Conservation (phyloP, 2,888 invertebrate species). For the Synanthedon andrenaeformis region DNA sequence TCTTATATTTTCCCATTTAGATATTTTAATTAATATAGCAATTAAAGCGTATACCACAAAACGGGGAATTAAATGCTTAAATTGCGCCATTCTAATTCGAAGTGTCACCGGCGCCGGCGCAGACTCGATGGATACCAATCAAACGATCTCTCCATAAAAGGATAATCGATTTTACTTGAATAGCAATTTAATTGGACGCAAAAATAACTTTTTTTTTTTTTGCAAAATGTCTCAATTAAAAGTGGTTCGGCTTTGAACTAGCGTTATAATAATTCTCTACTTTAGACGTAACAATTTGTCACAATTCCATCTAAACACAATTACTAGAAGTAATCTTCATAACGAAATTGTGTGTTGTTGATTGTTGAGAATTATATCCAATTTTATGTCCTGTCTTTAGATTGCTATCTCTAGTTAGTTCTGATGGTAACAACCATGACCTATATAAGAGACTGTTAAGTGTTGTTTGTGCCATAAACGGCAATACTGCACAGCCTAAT, state of each 20-base stretch:
- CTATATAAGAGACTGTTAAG: constrained; percentile 45
- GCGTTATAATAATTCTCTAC: too few species aligned
- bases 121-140: constrained; percentile 16
- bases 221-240: background rate
- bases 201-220: background rate
- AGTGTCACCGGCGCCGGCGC: constrained; percentile 8
- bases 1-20: background rate
- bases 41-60: too few species aligned
- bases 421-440: constrained; percentile 34
- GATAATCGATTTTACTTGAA: background rate
- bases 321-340: too few species aligned
- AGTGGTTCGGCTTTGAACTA: background rate
- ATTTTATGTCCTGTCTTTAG: constrained; percentile 21
- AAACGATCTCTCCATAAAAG: constrained; percentile 8
- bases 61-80: too few species aligned
- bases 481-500: constrained; percentile 35
- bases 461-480: constrained; percentile 44
- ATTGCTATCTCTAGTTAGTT: constrained; percentile 36
- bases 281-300: too few species aligned
- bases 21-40: background rate
- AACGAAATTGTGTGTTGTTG: background rate
- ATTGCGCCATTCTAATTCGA: background rate
- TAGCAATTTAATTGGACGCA: background rate
- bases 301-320: too few species aligned
- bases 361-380: background rate